These are phyloP conservation scores for Triops longicaudatus DNA, from an alignment of 1,140 invertebrate genomes.

Conservation along the genomic window DNA sequence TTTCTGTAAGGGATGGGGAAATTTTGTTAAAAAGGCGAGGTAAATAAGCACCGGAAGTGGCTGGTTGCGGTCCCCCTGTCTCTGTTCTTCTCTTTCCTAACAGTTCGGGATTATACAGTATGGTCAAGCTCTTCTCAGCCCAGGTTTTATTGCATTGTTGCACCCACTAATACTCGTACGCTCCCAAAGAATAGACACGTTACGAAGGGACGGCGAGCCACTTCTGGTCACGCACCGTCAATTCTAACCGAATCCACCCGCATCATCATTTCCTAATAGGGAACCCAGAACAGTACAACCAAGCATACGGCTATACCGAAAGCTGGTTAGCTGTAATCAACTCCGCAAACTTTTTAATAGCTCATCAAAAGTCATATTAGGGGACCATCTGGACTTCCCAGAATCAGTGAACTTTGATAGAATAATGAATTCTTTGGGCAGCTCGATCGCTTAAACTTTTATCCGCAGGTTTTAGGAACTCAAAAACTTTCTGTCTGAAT, in stretches of 20 bases:
- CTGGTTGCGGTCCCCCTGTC: background rate
- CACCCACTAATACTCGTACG: background rate
- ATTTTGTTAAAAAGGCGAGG: background rate
- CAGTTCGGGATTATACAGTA: background rate
- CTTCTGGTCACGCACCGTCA: background rate
- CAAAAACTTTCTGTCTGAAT: no score
- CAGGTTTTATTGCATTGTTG: background rate
- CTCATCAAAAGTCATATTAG: no score
- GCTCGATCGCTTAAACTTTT: no score
- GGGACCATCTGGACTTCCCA: no score
- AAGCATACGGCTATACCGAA: no score
- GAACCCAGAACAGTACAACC: background rate
- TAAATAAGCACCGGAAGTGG: background rate
- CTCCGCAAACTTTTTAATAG: no score
- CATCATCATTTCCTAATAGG: constrained; percentile 15
- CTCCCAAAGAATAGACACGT: background rate
- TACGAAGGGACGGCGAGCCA: background rate
- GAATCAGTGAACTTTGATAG: no score
- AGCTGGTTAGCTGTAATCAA: no score
- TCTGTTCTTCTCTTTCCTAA: no score
- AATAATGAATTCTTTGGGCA: no score
- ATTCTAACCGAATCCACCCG: constrained; percentile 11
- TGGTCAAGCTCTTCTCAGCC: background rate
- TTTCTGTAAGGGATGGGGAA: no score
- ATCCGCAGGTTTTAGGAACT: no score